Percentiles rank a stretch among this genome's conserved stretches.
phyloP scores from a whole-genome alignment of 2,797 vertebrate species.

The Gymnocypris eckloni region DNA sequence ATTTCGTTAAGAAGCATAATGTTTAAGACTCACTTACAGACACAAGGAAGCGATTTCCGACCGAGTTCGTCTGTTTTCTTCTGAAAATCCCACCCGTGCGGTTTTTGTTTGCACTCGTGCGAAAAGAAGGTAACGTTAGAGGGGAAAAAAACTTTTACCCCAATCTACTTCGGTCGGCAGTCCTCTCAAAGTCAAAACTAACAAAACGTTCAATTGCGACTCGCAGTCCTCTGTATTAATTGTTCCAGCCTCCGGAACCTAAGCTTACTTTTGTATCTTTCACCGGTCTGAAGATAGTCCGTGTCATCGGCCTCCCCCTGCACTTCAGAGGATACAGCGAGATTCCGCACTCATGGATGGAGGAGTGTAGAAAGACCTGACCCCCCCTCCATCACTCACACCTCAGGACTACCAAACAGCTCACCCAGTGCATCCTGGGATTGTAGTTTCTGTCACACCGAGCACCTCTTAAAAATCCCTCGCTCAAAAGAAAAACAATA shows the following conservation, averaged over 20 bases:
- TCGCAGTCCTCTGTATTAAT: not conserved
- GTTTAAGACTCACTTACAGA: conserved; percentile 45
- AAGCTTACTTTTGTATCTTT: conserved; percentile 48
- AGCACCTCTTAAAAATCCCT: not conserved
- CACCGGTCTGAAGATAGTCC: not conserved
- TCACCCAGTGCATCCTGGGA: conserved; percentile 70
- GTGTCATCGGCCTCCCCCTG: conserved; percentile 48
- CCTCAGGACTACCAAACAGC: conserved; percentile 62
- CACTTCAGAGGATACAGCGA: conserved; percentile 57
- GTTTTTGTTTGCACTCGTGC: conserved; percentile 36
- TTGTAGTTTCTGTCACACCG: conserved; percentile 57
- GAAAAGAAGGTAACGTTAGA: not conserved
- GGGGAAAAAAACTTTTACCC: conserved; percentile 6
- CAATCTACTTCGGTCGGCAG: conserved; percentile 44
- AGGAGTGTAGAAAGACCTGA: conserved; percentile 65
- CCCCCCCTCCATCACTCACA: conserved; percentile 68
- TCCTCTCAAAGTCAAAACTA: conserved; percentile 21
- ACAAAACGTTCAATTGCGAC: not conserved
- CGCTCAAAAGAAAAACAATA: not conserved
- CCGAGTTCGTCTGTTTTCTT: not conserved
- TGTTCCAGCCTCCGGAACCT: not conserved
- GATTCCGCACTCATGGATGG: conserved; percentile 67
- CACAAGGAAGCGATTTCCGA: conserved; percentile 56
- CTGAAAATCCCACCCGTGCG: conserved; percentile 20
- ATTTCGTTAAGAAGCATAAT: conserved; percentile 41